Evolutionary conservation across 2,888 invertebrate species (phyloP).

Genomic region (Acrobeloides nanus): DNA sequence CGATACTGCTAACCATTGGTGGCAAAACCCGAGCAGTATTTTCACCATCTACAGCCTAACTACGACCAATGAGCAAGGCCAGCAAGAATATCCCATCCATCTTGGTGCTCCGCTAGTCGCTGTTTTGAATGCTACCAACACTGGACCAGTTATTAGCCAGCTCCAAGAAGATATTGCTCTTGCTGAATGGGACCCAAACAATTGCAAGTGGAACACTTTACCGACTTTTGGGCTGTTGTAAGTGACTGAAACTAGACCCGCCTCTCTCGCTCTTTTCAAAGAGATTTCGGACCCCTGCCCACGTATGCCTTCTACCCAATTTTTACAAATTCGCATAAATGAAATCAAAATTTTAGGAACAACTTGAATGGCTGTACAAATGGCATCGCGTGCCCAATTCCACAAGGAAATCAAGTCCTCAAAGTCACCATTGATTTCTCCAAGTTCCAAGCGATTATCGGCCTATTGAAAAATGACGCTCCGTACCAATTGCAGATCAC

Average conservation of each 20-base stretch:
- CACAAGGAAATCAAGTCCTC: constrained; percentile 14
- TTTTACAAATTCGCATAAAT: no score
- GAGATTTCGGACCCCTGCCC: neutral
- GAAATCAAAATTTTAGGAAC: no score
- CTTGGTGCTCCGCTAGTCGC: constrained; percentile 29
- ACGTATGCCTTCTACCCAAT: no score
- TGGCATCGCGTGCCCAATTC: constrained; percentile 25
- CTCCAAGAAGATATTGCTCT: constrained; percentile 31
- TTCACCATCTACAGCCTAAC: no score
- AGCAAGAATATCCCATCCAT: constrained; percentile 36
- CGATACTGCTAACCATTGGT: no score
- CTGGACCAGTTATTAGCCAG: constrained; percentile 20
- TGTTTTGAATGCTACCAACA: constrained; percentile 29
- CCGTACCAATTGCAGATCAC: constrained; percentile 24
- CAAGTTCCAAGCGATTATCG: constrained; percentile 22
- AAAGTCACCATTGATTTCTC: constrained; percentile 24
- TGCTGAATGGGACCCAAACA: no score
- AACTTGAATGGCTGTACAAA: constrained; percentile 23
- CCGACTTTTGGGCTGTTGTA: constrained; percentile 35
- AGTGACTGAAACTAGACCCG: constrained; percentile 8
- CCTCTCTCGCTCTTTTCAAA: neutral
- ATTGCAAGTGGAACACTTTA: constrained; percentile 33
- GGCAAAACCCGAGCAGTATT: no score
- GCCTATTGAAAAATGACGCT: constrained; percentile 21
- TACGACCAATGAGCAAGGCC: no score